phyloP scores from a whole-genome alignment of 2,888 invertebrate species.

The Amphimallon solstitiale region DNA sequence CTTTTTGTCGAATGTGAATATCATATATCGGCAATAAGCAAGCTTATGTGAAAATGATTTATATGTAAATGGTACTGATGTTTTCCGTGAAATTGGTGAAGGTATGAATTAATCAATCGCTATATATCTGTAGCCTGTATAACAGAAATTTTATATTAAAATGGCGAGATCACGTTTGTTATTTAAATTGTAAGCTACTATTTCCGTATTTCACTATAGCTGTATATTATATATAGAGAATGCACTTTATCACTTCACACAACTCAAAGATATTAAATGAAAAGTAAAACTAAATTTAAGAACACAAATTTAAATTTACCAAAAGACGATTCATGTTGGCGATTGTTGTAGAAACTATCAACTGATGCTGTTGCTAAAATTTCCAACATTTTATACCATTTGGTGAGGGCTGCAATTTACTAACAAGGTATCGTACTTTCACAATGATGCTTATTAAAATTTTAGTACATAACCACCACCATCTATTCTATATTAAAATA shows the following conservation, averaged over 20 bases:
- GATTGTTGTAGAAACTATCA: not conserved
- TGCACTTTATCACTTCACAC: not conserved
- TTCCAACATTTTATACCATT: constrained; percentile 21
- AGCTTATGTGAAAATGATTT: no score
- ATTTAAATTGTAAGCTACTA: no score
- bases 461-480: constrained; percentile 28
- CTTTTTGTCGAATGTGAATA: no score
- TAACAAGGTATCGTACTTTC: constrained; percentile 6
- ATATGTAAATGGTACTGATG: no score
- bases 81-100: no score
- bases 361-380: constrained; percentile 14
- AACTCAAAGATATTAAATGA: not conserved
- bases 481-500: not conserved
- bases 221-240: no score
- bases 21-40: no score
- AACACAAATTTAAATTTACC: not conserved
- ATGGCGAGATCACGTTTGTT: no score
- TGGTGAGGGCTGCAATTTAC: constrained; percentile 1
- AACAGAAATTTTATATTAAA: no score
- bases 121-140: no score
- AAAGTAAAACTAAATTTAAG: not conserved
- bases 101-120: no score
- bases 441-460: constrained; percentile 24
- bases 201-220: no score
- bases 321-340: constrained; percentile 15